A percentile compares a stretch with the other conserved stretches of the same genome.
Evolutionary conservation across 2,113 vertebrate genomes (phyloP).

Genomic region (Sigmodon hispidus): DNA sequence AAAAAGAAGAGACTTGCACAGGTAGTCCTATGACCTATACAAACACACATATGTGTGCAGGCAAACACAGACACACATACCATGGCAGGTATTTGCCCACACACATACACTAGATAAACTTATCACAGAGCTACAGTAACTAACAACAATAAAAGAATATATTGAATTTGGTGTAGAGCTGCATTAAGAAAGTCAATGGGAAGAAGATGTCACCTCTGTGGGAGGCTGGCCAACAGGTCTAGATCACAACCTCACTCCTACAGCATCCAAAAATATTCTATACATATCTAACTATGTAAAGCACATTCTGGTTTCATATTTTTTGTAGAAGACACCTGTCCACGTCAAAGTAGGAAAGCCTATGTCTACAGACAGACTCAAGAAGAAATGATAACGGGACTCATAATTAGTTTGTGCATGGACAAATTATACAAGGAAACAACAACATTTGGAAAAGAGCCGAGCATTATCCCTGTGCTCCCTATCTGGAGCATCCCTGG

Average conservation of each 20-base stretch:
- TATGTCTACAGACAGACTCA: background rate
- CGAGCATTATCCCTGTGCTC: background rate
- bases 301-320: background rate
- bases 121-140: background rate
- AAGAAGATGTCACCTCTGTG: background rate
- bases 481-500: background rate
- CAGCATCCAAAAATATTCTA: background rate
- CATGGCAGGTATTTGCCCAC: background rate
- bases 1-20: background rate
- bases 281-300: background rate
- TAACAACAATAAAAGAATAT: background rate
- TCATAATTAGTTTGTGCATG: constrained; percentile 41
- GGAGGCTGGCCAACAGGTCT: background rate
- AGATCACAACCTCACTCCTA: background rate
- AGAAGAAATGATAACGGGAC: background rate
- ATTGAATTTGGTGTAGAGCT: background rate
- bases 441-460: background rate
- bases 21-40: background rate
- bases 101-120: background rate
- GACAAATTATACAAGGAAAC: background rate
- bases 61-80: background rate
- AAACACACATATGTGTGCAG: background rate
- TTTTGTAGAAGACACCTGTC: background rate
- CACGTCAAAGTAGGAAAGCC: background rate
- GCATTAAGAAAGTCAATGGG: background rate